Conservation (phyloP, 2,888 invertebrate genomes). For the Nasonia oneida region DNA sequence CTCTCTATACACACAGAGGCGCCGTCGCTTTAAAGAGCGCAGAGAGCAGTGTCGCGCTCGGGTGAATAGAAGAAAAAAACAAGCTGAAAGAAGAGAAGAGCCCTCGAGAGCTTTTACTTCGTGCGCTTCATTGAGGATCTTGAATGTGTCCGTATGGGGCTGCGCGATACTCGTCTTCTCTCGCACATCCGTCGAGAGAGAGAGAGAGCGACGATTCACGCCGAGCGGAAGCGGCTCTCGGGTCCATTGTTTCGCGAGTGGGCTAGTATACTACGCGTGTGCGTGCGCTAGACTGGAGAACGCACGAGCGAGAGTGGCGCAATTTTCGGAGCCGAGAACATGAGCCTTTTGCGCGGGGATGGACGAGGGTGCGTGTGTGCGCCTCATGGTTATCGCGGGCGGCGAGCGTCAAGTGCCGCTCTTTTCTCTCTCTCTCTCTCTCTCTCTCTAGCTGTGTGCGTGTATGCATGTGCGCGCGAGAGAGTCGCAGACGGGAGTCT, state of each 20-base stretch:
- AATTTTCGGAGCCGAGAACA: conserved; percentile 37
- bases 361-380: conserved; percentile 21
- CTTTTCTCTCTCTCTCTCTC: background rate
- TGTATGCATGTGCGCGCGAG: background rate
- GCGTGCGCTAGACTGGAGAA: background rate
- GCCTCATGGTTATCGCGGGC: background rate
- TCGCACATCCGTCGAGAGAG: conserved; percentile 21
- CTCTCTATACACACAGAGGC: conserved; percentile 1
- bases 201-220: conserved; percentile 19
- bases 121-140: conserved; percentile 45
- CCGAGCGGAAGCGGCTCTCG: conserved; percentile 49
- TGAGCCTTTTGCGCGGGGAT: conserved; percentile 45
- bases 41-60: background rate
- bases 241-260: conserved; percentile 34
- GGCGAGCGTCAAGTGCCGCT: background rate
- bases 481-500: conserved; percentile 40
- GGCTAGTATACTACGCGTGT: background rate
- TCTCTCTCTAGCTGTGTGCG: too few relatives aligned
- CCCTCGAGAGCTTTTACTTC: conserved; percentile 36
- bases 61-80: conserved; percentile 15
- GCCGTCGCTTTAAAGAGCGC: background rate
- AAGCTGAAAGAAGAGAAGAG: conserved; percentile 23
- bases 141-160: conserved; percentile 45
- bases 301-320: background rate
- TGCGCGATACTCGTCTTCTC: background rate